Conservation (phyloP, 2,113 vertebrate genomes). For the Eudyptes chrysolophus region DNA sequence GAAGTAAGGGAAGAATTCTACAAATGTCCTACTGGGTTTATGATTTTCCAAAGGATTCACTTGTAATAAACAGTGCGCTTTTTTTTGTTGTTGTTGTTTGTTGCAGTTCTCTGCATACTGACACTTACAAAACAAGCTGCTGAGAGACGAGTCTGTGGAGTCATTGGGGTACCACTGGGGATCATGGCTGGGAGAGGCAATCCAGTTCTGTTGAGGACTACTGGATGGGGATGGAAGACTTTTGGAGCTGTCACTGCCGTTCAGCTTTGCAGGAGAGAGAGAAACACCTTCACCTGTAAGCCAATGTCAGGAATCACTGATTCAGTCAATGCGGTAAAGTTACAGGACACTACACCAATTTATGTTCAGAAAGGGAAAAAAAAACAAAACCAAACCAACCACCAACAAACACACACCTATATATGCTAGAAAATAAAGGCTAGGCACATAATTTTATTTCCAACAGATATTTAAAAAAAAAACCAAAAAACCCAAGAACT, state of each 20-base stretch:
- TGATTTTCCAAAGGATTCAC: not conserved
- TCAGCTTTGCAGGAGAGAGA: conserved; percentile 92
- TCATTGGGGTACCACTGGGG: conserved; percentile 98
- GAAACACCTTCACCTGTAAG: conserved; percentile 87
- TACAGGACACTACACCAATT: not conserved
- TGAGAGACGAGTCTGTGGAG: conserved; percentile 92
- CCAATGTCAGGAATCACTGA: not conserved
- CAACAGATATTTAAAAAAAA: not conserved
- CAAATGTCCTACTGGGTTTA: not conserved
- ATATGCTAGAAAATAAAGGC: not conserved
- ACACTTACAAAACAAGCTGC: conserved; percentile 93
- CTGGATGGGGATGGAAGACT: conserved; percentile 87
- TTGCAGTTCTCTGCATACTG: not conserved
- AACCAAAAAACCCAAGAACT: not conserved
- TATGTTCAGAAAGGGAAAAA: not conserved
- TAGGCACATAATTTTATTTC: not conserved
- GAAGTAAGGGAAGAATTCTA: not conserved
- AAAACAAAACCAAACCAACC: too few species aligned
- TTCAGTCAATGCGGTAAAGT: not conserved
- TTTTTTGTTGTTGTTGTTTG: too few species aligned
- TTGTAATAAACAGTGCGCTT: not conserved
- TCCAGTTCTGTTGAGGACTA: conserved; percentile 94
- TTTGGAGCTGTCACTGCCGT: conserved; percentile 88
- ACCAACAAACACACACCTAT: not conserved
- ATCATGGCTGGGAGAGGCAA: conserved; percentile 93